Base-by-base conservation (phyloP, 2,888 invertebrate genomes). In the Eremobia ochroleuca region DNA sequence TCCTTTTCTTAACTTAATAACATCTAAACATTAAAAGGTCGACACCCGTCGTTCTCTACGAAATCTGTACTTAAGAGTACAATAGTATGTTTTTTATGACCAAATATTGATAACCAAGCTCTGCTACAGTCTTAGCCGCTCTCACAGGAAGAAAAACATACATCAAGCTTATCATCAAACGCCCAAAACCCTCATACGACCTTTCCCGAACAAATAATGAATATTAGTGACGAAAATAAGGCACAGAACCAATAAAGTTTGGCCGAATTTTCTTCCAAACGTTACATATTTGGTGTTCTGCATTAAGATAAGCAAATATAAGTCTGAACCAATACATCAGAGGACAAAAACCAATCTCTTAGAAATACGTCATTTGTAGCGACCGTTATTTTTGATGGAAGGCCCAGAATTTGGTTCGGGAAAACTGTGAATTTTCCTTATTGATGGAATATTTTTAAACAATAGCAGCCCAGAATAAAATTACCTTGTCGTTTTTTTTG, bases 381-480 rank as follows among this genome's bases (percentile, higher is more conserved):
- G 46, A 73, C 25, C n/a, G 6, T 46, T 4, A 58, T 73, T 73
- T 61, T 68, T 40, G 25, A 49, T 34, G 9, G 34, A 28, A 74
- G 46, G 37, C 55, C 40, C 46, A 64, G 49, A 69, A 52, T 59
- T 58, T 49, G 21, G 4, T 74, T 43, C 28, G 59, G 43, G 58
- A 65, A 68, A 80, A 74, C 34, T 15, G 58, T 15, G 13, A 68
- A 11, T 58, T 79, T 73, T 79, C 68, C 79, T 52, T 80, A 64
- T 64, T 58, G 49, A 73, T 15, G 13, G 40, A 73, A 73, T 80
- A 34, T 79, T 67, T 62, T 59, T 21, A 74, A 68, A 68, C 59
- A 3, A 25, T n/a, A 40, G 11, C 28, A 52, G 49, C 18, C 15
- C 5, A n/a, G 52, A 49, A 49, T 58, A 8, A 64, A 28, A 64